Percentiles rank a stretch among this genome's conserved stretches.
Evolutionary conservation across 2,797 vertebrate species (phyloP).

Genomic region (Gadopsis bispinosus): DNA sequence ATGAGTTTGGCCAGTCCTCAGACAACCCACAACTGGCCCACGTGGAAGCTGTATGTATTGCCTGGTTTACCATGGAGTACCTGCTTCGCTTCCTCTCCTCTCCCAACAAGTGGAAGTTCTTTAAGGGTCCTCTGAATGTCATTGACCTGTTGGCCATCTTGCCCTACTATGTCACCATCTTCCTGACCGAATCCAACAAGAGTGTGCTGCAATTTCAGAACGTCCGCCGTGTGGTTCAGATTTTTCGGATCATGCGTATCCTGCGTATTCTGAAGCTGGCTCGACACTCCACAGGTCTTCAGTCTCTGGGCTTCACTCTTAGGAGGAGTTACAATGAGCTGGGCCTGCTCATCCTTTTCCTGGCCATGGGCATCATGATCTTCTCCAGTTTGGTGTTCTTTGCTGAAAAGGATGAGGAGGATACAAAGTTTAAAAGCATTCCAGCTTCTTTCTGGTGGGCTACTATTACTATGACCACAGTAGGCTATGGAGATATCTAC

Average conservation of each 20-base stretch:
- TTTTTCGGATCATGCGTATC: slow-evolving; percentile 99
- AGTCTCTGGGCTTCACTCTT: slow-evolving; percentile 97
- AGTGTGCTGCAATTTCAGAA: slow-evolving; percentile 99
- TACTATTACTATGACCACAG: slow-evolving; percentile 99
- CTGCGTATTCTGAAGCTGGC: slow-evolving; percentile 96
- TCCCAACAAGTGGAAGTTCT: slow-evolving; percentile 99
- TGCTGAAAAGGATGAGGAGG: slow-evolving; percentile 98
- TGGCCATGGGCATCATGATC: slow-evolving; percentile 99
- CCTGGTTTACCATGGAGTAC: slow-evolving; percentile 99
- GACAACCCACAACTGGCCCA: slow-evolving; percentile 98
- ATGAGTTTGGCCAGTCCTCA: slow-evolving; percentile 94
- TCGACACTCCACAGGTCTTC: slow-evolving; percentile 96
- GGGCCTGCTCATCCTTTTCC: slow-evolving; percentile 96
- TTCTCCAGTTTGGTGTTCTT: slow-evolving; percentile 99
- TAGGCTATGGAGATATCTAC: slow-evolving; percentile 98
- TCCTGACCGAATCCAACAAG: slow-evolving; percentile 99
- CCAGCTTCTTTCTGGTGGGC: slow-evolving; percentile 99
- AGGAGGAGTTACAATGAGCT: slow-evolving; percentile 98
- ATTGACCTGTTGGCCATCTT: slow-evolving; percentile 97
- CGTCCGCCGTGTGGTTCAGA: slow-evolving; percentile 96
- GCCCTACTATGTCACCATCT: slow-evolving; percentile 98
- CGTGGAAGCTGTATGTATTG: slow-evolving; percentile 97
- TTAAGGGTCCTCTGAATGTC: slow-evolving; percentile 97
- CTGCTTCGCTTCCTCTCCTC: slow-evolving; percentile 97
- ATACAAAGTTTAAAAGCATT: slow-evolving; percentile 99